phyloP scores from a whole-genome alignment of 1,140 invertebrate genomes.

The Drosophila melanogaster region Release_6_plus_ISO1_MT NT_033779.5:18559001-18559500 shows the following conservation, averaged over 20 bases:
- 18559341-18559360: constrained; percentile 25
- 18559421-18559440: constrained; percentile 30
- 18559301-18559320: constrained; percentile 48
- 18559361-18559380: constrained; percentile 11
- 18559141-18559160: constrained; percentile 53
- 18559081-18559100: not conserved
- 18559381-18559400: not conserved
- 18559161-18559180: constrained; percentile 28
- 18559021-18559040: constrained; percentile 48
- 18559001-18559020: constrained; percentile 48
- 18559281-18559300: constrained; percentile 59
- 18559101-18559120: constrained; percentile 21
- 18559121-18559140: constrained; percentile 64
- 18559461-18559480: constrained; percentile 37
- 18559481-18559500: constrained; percentile 26
- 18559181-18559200: constrained; percentile 17
- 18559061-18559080: constrained; percentile 44
- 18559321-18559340: constrained; percentile 44
- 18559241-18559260: constrained; percentile 45
- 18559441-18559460: constrained; percentile 24
- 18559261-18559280: constrained; percentile 12
- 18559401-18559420: constrained; percentile 65
- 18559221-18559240: constrained; percentile 43
- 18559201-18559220: constrained; percentile 37
- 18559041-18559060: constrained; percentile 42